Conservation (phyloP, 1,140 invertebrate genomes). For the Coptotermes formosanus region DNA sequence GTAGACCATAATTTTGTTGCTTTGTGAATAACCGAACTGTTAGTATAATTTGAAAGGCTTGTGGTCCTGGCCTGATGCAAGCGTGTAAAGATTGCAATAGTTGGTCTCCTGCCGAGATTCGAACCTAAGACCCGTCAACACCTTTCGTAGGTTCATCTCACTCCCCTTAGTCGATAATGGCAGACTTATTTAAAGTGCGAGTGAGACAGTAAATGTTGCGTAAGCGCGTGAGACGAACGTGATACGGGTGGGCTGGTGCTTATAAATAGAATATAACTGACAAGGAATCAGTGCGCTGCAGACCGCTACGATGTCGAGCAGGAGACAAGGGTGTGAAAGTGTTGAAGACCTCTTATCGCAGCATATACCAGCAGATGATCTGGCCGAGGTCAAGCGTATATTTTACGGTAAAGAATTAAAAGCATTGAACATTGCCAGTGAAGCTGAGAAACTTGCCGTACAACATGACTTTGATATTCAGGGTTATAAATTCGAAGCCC, state of each 20-base stretch:
- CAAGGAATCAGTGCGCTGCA: not conserved
- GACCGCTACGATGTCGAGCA: not conserved
- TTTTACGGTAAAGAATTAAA: conserved; percentile 28
- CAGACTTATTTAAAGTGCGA: not conserved
- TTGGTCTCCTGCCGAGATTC: no score
- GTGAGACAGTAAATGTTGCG: not conserved
- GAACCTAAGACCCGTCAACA: no score
- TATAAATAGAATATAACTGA: not conserved
- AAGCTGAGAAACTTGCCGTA: not conserved
- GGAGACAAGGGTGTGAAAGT: not conserved
- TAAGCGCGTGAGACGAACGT: not conserved
- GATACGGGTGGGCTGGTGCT: not conserved
- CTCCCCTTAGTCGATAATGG: not conserved
- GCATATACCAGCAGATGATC: not conserved
- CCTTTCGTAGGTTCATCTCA: no score
- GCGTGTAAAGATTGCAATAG: no score
- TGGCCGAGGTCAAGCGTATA: conserved; percentile 10
- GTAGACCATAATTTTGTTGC: no score
- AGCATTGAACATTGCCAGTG: not conserved
- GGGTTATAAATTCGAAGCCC: conserved; percentile 28
- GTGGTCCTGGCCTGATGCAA: no score
- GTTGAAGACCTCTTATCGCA: conserved; percentile 19
- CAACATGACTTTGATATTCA: conserved; percentile 27
- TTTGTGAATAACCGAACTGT: no score
- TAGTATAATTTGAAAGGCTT: no score